Evolutionary conservation across 1,140 invertebrate genomes (phyloP).

Genomic region (Trissolcus basalis): DNA sequence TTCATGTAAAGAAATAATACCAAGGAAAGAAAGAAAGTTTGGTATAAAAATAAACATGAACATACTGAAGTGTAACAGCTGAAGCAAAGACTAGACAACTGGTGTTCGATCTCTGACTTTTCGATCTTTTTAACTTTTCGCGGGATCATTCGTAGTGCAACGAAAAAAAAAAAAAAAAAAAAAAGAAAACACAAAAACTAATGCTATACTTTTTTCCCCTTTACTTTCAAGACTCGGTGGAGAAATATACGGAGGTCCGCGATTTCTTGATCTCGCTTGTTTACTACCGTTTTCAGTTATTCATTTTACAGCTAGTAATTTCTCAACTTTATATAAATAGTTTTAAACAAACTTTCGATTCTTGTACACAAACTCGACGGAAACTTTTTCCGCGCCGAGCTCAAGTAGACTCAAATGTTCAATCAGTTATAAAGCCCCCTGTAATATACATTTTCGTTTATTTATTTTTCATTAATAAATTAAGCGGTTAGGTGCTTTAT

Average conservation of each 20-base stretch:
- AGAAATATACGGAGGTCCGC: background rate
- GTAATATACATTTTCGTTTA: background rate
- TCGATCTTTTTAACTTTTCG: constrained; percentile 38
- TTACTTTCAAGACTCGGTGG: constrained; percentile 7
- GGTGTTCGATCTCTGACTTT: constrained; percentile 43
- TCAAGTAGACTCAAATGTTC: background rate
- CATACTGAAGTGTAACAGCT: constrained; percentile 42
- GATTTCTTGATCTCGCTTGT: constrained; percentile 1
- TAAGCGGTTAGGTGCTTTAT: too few relatives aligned
- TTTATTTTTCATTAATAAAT: too few relatives aligned
- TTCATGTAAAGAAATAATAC: constrained; percentile 37
- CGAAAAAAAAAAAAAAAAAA: constrained; percentile 11
- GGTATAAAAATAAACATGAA: constrained; percentile 20
- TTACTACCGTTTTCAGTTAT: background rate
- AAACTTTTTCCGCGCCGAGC: background rate
- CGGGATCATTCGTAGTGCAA: constrained; percentile 33
- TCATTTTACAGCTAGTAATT: constrained; percentile 1
- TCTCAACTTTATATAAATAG: background rate
- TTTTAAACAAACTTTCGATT: background rate
- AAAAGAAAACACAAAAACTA: constrained; percentile 6
- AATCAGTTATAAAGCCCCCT: too few relatives aligned
- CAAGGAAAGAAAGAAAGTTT: constrained; percentile 30
- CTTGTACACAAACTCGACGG: background rate
- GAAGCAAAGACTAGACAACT: constrained; percentile 27
- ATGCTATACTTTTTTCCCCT: constrained; percentile 15